Conservation (phyloP, 2,113 vertebrate genomes). For the Bubo blakistoni region DNA sequence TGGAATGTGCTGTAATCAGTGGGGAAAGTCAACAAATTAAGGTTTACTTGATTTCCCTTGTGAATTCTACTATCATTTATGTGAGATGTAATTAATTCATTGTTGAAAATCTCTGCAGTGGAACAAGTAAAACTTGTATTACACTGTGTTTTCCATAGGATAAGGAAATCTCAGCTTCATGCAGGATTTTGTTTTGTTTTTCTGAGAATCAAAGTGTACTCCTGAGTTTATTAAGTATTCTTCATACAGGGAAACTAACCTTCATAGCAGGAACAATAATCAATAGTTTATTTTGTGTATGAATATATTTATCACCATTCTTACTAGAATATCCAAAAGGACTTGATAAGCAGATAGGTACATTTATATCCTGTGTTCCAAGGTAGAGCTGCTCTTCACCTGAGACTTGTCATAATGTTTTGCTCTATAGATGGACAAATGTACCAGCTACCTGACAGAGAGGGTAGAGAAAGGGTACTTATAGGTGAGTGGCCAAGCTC, state of each 20-base stretch:
- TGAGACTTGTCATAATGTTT: neutral
- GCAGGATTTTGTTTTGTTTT: neutral
- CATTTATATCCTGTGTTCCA: neutral
- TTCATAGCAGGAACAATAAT: neutral
- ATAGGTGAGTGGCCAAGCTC: neutral
- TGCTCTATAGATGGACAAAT: neutral
- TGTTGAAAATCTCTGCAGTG: constrained; percentile 22
- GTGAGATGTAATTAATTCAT: constrained; percentile 70
- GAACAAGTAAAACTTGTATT: constrained; percentile 20
- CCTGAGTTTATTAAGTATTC: neutral
- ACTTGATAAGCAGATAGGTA: neutral
- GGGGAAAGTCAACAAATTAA: constrained; percentile 60
- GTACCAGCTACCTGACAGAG: neutral
- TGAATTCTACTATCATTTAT: constrained; percentile 65
- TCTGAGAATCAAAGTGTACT: neutral
- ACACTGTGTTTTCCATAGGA: neutral
- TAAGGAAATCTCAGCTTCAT: neutral
- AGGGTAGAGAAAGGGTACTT: neutral
- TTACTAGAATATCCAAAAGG: neutral
- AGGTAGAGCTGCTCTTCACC: neutral
- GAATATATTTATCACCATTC: neutral
- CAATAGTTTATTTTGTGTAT: constrained; percentile 4
- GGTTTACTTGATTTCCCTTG: constrained; percentile 67
- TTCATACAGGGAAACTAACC: neutral
- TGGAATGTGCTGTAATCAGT: constrained; percentile 54